Percentiles rank a stretch among this genome's conserved stretches.
These are phyloP conservation scores for Callaeas wilsoni DNA, from an alignment of 2,113 vertebrate genomes.

Conservation along the genomic window DNA sequence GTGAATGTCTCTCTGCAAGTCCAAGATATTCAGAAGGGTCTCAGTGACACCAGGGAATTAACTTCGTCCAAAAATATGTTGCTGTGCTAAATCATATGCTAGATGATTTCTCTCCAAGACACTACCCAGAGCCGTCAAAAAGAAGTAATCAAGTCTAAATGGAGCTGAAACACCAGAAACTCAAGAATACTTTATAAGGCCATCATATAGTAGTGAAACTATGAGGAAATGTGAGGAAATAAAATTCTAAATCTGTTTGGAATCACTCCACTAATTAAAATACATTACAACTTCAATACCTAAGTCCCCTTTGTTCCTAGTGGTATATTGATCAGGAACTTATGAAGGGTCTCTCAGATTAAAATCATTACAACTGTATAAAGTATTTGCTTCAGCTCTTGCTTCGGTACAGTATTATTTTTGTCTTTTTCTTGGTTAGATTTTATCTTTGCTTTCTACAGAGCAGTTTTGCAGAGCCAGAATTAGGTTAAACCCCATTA, in stretches of 20 bases:
- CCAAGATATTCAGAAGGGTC: neutral
- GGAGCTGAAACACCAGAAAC: neutral
- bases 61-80: neutral
- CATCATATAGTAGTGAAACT: neutral
- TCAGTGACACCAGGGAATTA: neutral
- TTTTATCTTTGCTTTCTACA: neutral
- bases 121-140: neutral
- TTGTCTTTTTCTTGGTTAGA: neutral
- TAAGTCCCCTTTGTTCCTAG: neutral
- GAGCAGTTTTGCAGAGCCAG: neutral
- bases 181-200: neutral
- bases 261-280: neutral
- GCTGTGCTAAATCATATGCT: neutral
- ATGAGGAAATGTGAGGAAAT: neutral
- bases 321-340: neutral
- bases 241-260: neutral
- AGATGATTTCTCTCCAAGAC: neutral
- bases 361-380: neutral
- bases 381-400: neutral
- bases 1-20: neutral
- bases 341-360: neutral
- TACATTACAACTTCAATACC: neutral
- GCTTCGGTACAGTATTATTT: neutral
- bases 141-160: neutral
- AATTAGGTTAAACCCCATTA: constrained; percentile 12